Base-by-base conservation (phyloP, 2,888 invertebrate genomes). In the Polydrusus tereticollis region DNA sequence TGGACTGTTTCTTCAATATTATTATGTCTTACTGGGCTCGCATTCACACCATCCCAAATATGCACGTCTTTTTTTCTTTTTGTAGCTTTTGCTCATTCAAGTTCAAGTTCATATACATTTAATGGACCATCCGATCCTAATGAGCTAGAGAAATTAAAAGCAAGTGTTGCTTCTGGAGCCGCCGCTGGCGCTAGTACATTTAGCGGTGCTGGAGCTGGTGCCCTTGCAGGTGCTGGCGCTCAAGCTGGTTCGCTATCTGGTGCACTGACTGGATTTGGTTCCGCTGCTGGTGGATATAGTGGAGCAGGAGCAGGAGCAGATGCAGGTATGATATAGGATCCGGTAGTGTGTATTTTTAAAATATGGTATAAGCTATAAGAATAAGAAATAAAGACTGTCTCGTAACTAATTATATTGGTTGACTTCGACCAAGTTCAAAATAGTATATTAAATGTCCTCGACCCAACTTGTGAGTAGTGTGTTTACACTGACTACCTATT, bases 21-120 rank as follows among this genome's bases (percentile, higher is more conserved):
- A n/a, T n/a, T n/a, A n/a, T n/a, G n/a, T n/a, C n/a, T n/a, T n/a
- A n/a, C n/a, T n/a, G n/a, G n/a, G n/a, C n/a, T n/a, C n/a, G n/a
- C n/a, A n/a, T n/a, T n/a, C n/a, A n/a, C n/a, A n/a, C n/a, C n/a
- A n/a, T n/a, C n/a, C n/a, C n/a, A n/a, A n/a, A n/a, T n/a, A n/a
- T n/a, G n/a, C n/a, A n/a, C n/a, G n/a, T n/a, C n/a, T n/a, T n/a
- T n/a, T n/a, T n/a, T n/a, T n/a, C n/a, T 20, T n/a, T 1, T 47
- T 52, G 12, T 33, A 78, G 79, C 79, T 3, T 78, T 69, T 60
- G 77, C 78, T 63, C 75, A 78, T 45, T 76, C 79, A 20, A 77
- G 72, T 62, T 76, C 76, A 10, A 77, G 69, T 63, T 76, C 76
- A 3, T 66, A 55, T 36, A 43, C 67, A 7, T 75, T 70, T 57